Evolutionary conservation across 2,888 invertebrate species (phyloP).

Genomic region (Sericinus montela): DNA sequence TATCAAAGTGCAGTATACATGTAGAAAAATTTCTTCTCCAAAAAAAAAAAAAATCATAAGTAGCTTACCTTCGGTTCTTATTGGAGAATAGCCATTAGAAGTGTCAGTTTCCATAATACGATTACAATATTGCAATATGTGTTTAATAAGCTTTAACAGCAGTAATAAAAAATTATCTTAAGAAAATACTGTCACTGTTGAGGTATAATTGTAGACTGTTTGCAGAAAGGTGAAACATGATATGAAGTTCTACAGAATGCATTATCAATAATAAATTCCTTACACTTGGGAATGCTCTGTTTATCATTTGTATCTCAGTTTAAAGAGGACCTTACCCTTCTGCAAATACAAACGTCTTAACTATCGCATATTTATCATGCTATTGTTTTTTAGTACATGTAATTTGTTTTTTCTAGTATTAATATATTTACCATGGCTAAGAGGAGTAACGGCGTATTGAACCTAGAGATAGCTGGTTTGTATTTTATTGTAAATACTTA

Average conservation of each 20-base stretch:
- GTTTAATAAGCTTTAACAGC: constrained; percentile 11
- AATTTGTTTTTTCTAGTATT: no score
- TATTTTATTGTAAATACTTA: no score
- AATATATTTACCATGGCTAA: no score
- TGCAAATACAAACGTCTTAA: constrained; percentile 4
- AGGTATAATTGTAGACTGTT: constrained; percentile 25
- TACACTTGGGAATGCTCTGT: constrained; percentile 20
- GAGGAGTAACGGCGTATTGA: no score
- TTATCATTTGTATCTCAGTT: constrained; percentile 15
- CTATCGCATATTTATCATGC: no score
- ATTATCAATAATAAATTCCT: constrained; percentile 23
- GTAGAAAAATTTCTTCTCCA: no score
- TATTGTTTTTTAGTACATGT: no score
- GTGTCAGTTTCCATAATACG: constrained; percentile 13
- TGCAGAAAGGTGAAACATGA: constrained; percentile 16
- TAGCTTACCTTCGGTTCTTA: constrained; percentile 9
- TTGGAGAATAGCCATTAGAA: background rate
- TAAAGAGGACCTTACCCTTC: constrained; percentile 1
- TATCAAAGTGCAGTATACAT: no score
- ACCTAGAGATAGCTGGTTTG: no score
- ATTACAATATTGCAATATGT: constrained; percentile 18
- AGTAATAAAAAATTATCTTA: constrained; percentile 21
- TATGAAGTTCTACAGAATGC: constrained; percentile 18
- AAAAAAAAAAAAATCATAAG: no score
- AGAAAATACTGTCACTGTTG: constrained; percentile 23